phyloP scores from a whole-genome alignment of 2,113 vertebrate species.

The Oplegnathus fasciatus region DNA sequence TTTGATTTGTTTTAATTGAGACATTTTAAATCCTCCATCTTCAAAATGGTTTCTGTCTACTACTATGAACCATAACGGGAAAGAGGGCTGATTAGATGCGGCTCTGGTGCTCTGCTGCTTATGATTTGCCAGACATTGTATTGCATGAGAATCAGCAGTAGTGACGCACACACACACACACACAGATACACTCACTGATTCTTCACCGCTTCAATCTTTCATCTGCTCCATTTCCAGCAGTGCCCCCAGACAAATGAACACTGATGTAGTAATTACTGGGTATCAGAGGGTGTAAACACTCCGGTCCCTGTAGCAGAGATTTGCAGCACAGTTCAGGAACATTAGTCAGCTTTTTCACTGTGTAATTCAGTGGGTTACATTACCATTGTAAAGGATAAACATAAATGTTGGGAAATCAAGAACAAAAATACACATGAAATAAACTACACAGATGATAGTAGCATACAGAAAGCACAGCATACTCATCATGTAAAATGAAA shows the following conservation, averaged over 20 bases:
- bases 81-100: not conserved
- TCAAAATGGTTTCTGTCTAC: no score
- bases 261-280: constrained; percentile 46
- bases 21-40: not conserved
- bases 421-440: not conserved
- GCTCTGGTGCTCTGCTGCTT: constrained; percentile 8
- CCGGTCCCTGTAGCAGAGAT: not conserved
- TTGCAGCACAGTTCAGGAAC: not conserved
- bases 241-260: constrained; percentile 29
- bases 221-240: constrained; percentile 11
- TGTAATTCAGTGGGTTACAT: not conserved
- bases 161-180: not conserved
- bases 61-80: not conserved
- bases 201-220: constrained; percentile 11
- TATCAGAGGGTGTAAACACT: constrained; percentile 36
- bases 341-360: constrained; percentile 17
- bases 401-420: no score
- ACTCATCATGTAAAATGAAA: not conserved
- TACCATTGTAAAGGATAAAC: not conserved
- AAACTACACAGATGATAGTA: no score
- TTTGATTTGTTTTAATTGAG: not conserved
- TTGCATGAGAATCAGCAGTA: constrained; percentile 13
- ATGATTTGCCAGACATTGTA: not conserved
- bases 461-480: not conserved
- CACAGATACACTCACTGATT: not conserved